Conservation (phyloP, 2,113 vertebrate species). For the Apistogramma diplotaenia region DNA sequence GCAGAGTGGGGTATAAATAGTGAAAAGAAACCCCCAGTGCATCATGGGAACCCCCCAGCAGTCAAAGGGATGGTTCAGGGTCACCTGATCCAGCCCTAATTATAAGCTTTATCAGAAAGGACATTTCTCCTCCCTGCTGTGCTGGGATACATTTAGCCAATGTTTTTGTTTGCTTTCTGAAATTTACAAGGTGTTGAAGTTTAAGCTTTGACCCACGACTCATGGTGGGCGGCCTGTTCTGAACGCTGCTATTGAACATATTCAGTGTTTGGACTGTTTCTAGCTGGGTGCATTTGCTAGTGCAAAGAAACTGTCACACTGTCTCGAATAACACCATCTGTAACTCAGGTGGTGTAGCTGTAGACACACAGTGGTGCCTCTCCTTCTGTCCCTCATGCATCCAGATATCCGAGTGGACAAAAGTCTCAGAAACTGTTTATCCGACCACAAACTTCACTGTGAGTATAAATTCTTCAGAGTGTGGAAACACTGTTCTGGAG, state of each 20-base stretch:
- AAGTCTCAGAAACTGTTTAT: constrained; percentile 27
- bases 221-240: neutral
- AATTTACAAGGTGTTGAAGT: neutral
- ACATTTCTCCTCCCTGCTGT: too few species aligned
- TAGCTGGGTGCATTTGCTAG: neutral
- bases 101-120: too few species aligned
- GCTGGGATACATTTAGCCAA: neutral
- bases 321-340: constrained; percentile 24
- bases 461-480: constrained; percentile 31
- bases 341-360: constrained; percentile 8
- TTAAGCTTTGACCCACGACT: neutral
- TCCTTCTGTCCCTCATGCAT: constrained; percentile 1
- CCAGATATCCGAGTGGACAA: constrained; percentile 12
- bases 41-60: too few species aligned
- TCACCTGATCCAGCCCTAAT: too few species aligned
- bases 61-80: too few species aligned
- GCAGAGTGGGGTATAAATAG: too few species aligned
- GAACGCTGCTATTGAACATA: neutral
- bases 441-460: constrained; percentile 23
- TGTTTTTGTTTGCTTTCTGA: neutral
- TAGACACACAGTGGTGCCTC: neutral
- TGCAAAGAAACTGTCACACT: neutral
- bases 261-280: neutral
- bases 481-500: neutral
- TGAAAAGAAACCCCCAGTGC: too few species aligned